Evolutionary conservation across 2,888 invertebrate genomes (phyloP).

Genomic region (Oscheius myriophilus): DNA sequence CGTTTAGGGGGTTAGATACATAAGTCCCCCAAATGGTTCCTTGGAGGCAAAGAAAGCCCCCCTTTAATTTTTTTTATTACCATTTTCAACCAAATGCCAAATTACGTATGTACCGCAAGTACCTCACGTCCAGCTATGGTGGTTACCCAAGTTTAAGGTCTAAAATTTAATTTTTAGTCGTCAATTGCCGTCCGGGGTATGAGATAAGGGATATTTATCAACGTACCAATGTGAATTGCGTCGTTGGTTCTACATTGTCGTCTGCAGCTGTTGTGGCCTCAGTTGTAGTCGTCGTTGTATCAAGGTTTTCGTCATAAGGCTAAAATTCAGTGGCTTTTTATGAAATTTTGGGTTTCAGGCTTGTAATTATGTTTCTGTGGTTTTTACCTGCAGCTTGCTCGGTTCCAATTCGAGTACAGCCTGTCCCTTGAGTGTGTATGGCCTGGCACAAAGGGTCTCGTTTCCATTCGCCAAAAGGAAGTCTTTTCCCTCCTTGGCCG

Average conservation of each 20-base stretch:
- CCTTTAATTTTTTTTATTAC: too few relatives aligned
- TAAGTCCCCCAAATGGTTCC: too few relatives aligned
- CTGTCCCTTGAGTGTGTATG: constrained; percentile 45
- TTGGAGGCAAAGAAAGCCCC: too few relatives aligned
- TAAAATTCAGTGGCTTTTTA: constrained; percentile 16
- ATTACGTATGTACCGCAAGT: too few relatives aligned
- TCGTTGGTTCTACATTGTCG: constrained; percentile 46
- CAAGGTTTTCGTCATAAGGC: constrained; percentile 54
- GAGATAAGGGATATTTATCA: not conserved
- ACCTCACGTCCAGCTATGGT: too few relatives aligned
- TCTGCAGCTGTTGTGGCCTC: constrained; percentile 44
- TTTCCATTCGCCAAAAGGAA: constrained; percentile 59
- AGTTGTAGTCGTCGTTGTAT: constrained; percentile 56
- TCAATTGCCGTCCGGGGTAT: too few relatives aligned
- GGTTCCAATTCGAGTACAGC: constrained; percentile 40
- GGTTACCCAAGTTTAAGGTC: too few relatives aligned
- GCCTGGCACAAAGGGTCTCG: constrained; percentile 70
- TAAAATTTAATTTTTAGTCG: too few relatives aligned
- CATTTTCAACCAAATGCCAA: too few relatives aligned
- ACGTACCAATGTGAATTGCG: constrained; percentile 45
- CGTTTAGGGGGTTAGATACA: too few relatives aligned
- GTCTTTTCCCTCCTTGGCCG: constrained; percentile 46
- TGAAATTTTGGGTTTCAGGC: not conserved
- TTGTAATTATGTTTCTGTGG: not conserved
- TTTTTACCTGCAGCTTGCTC: constrained; percentile 29